phyloP scores from a whole-genome alignment of 2,113 vertebrate genomes.

The Leptosomus discolor region DNA sequence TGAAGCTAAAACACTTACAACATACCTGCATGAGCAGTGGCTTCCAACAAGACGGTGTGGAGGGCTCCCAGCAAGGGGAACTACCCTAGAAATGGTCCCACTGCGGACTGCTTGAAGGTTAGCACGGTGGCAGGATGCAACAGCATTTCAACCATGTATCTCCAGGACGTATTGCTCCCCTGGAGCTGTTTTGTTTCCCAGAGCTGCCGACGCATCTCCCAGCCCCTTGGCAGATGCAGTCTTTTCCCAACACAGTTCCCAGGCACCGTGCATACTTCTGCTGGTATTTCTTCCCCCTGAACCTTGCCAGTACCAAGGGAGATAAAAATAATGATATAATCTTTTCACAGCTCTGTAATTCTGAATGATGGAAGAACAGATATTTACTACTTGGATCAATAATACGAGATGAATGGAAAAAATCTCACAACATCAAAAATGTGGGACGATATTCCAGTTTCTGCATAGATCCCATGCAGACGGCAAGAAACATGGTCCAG shows the following conservation, averaged over 20 bases:
- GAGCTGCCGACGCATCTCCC: background rate
- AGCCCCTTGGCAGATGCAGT: background rate
- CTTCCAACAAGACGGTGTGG: background rate
- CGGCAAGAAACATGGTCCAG: background rate
- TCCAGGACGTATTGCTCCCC: background rate
- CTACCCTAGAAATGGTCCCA: too few species aligned
- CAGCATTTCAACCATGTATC: rapidly evolving
- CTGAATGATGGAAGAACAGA: background rate
- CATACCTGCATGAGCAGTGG: background rate
- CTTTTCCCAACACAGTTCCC: background rate
- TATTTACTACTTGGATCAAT: background rate
- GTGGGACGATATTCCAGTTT: background rate
- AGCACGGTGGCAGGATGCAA: background rate
- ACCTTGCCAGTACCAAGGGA: background rate
- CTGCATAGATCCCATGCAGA: background rate
- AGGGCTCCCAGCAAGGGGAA: background rate
- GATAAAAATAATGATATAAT: background rate
- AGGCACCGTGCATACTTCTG: rapidly evolving
- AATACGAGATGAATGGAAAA: background rate
- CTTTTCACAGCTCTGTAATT: background rate
- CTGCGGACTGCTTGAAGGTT: background rate
- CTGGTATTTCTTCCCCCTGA: background rate
- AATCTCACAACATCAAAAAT: background rate
- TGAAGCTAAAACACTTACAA: background rate
- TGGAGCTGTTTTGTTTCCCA: background rate